Percentiles rank a stretch among this genome's conserved stretches.
phyloP scores from a whole-genome alignment of 2,113 vertebrate species.

The Ascaphus truei region DNA sequence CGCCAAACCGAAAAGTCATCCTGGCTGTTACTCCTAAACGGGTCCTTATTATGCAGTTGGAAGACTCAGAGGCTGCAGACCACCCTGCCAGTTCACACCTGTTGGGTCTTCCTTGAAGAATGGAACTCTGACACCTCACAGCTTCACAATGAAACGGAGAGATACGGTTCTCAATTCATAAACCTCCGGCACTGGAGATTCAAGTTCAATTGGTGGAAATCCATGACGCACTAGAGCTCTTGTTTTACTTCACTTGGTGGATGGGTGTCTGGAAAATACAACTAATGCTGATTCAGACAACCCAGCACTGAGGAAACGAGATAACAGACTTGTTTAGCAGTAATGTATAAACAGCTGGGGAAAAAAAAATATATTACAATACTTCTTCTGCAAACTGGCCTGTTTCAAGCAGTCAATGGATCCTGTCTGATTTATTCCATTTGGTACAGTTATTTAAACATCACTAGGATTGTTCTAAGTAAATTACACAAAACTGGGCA shows the following conservation, averaged over 20 bases:
- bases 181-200: neutral
- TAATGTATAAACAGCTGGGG: slow-evolving; percentile 46
- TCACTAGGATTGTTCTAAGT: too few species aligned
- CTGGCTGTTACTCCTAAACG: too few species aligned
- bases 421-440: too few species aligned
- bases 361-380: too few species aligned
- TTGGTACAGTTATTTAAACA: too few species aligned
- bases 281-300: slow-evolving; percentile 65
- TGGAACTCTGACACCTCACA: neutral
- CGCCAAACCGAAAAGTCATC: neutral
- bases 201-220: slow-evolving; percentile 57
- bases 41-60: too few species aligned
- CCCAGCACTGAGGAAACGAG: slow-evolving; percentile 60
- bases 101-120: neutral
- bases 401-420: too few species aligned
- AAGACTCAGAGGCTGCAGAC: too few species aligned
- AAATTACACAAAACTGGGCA: too few species aligned
- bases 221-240: slow-evolving; percentile 41
- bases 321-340: slow-evolving; percentile 45
- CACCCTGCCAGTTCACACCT: neutral
- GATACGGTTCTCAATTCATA: neutral
- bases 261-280: slow-evolving; percentile 60
- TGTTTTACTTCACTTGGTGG: slow-evolving; percentile 47
- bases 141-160: neutral
- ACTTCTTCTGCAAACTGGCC: too few species aligned